Percentiles rank a stretch among this genome's conserved stretches.
These are phyloP conservation scores for Hiodon tergisus DNA, from an alignment of 2,113 vertebrate genomes.

Conservation along the genomic window DNA sequence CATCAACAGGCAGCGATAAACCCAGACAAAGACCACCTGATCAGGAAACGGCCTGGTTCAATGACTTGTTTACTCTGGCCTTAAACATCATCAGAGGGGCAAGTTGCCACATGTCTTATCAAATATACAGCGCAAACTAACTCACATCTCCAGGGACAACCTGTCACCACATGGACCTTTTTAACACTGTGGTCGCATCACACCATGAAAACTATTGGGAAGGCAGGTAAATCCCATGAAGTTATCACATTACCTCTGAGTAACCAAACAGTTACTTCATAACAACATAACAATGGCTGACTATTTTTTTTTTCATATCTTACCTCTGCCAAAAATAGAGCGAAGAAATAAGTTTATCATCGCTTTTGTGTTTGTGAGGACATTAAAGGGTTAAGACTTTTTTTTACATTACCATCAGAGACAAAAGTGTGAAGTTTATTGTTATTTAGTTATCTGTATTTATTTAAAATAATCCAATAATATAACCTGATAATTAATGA, in stretches of 20 bases:
- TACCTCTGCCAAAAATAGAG: too few species aligned
- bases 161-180: conserved; percentile 30
- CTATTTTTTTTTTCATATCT: too few species aligned
- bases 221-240: background rate
- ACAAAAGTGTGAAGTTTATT: background rate
- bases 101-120: conserved; percentile 25
- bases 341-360: too few species aligned
- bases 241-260: background rate
- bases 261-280: background rate
- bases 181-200: conserved; percentile 31
- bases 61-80: conserved; percentile 13
- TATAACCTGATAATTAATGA: too few species aligned
- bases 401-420: background rate
- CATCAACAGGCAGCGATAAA: background rate
- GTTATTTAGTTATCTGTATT: too few species aligned
- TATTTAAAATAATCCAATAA: too few species aligned
- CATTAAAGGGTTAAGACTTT: too few species aligned
- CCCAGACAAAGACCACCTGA: background rate
- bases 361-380: too few species aligned
- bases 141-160: conserved; percentile 35
- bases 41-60: background rate
- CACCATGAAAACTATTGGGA: background rate
- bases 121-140: conserved; percentile 34
- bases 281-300: background rate
- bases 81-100: conserved; percentile 5